phyloP scores from a whole-genome alignment of 23 tunicate genomes.

The Phallusia fumigata region DNA sequence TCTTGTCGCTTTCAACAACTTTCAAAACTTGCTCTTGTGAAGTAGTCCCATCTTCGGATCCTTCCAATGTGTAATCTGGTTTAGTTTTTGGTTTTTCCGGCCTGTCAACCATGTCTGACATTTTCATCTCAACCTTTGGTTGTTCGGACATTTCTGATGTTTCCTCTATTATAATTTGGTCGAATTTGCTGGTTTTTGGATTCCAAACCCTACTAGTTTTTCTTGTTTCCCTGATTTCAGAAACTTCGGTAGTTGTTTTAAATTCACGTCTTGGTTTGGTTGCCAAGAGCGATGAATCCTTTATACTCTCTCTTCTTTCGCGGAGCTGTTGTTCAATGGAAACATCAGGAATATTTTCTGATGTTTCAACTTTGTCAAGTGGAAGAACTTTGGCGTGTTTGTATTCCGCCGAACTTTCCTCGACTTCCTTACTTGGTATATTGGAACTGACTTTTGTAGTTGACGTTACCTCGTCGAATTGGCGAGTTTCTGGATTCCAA shows the following conservation, averaged over 20 bases:
- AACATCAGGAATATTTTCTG: too few relatives aligned
- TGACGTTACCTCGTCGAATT: too few relatives aligned
- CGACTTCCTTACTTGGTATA: too few relatives aligned
- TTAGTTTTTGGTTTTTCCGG: not conserved
- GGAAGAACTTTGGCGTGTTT: not conserved
- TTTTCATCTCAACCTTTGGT: not conserved
- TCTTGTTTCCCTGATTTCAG: not conserved
- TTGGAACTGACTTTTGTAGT: too few relatives aligned
- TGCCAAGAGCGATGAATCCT: not conserved
- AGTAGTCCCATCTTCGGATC: not conserved
- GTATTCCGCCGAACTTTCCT: too few relatives aligned
- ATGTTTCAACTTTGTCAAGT: not conserved
- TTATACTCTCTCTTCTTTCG: not conserved
- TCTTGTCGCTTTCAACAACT: not conserved
- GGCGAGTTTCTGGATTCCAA: too few relatives aligned
- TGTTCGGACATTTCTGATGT: not conserved
- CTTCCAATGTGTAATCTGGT: not conserved
- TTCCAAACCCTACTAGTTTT: slow-evolving; percentile 37
- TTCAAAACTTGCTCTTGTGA: not conserved
- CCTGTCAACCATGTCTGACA: not conserved
- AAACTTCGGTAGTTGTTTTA: not conserved
- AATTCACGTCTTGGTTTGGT: not conserved
- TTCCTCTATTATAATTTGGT: slow-evolving; percentile 25
- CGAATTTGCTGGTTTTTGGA: slow-evolving; percentile 37
- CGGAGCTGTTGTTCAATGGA: not conserved